These are phyloP conservation scores for Galerucella pusilla DNA, from an alignment of 2,888 invertebrate species.

Conservation along the genomic window DNA sequence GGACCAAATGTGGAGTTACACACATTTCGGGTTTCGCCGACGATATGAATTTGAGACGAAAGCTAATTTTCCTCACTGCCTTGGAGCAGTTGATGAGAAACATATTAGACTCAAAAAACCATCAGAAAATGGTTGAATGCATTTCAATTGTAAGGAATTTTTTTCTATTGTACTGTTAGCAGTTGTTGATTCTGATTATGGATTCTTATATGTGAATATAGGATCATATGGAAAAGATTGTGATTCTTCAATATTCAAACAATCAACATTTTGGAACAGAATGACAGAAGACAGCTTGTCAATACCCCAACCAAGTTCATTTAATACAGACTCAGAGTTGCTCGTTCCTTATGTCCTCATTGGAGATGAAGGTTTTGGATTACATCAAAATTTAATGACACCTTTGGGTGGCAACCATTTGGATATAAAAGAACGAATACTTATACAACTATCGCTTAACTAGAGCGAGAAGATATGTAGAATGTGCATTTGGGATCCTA, in stretches of 20 bases:
- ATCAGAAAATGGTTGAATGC: not conserved
- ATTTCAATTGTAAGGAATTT: not conserved
- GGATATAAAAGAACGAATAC: conserved; percentile 31
- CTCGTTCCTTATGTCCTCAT: conserved; percentile 28
- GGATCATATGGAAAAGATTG: conserved; percentile 6
- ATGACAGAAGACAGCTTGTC: conserved; percentile 12
- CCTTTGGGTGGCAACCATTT: conserved; percentile 41
- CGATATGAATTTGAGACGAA: too few species aligned
- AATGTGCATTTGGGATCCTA: too few species aligned
- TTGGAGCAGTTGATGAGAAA: too few species aligned
- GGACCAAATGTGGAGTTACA: too few species aligned
- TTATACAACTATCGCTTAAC: conserved; percentile 41
- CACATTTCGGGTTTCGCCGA: too few species aligned
- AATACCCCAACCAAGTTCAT: conserved; percentile 24
- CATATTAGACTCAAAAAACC: not conserved
- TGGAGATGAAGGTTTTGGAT: conserved; percentile 30
- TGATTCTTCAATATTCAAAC: conserved; percentile 20
- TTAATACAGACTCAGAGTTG: conserved; percentile 15
- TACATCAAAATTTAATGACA: conserved; percentile 24
- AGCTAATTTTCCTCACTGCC: too few species aligned
- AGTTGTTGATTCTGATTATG: not conserved
- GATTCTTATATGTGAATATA: not conserved
- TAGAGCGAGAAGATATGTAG: conserved; percentile 40
- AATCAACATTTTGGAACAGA: conserved; percentile 21
- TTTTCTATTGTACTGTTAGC: not conserved